Percentiles rank a stretch among this genome's conserved stretches.
These are phyloP conservation scores for Kryptolebias ocellatus DNA, from an alignment of 2,797 vertebrate species.

Conservation along the genomic window DNA sequence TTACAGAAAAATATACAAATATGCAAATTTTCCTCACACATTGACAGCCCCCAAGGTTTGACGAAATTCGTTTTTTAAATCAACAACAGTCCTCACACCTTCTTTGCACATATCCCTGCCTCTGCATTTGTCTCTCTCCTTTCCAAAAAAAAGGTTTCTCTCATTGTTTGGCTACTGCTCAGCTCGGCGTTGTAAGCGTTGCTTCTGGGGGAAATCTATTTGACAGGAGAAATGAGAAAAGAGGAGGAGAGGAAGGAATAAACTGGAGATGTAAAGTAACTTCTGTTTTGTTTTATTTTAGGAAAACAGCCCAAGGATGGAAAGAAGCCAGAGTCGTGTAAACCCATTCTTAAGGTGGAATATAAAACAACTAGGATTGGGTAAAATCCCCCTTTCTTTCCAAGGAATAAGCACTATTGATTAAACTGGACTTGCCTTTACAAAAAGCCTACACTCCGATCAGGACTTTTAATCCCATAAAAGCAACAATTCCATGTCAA, in stretches of 20 bases:
- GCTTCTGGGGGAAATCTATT: slow-evolving; percentile 35
- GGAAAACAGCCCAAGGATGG: slow-evolving; percentile 99
- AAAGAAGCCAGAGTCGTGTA: slow-evolving; percentile 98
- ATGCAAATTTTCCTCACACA: slow-evolving; percentile 12
- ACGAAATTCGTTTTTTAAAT: slow-evolving; percentile 38
- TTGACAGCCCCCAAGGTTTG: slow-evolving; percentile 8
- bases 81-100: slow-evolving; percentile 40
- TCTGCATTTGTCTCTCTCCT: slow-evolving; percentile 45
- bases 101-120: slow-evolving; percentile 37
- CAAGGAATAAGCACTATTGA: no score
- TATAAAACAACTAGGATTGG: slow-evolving; percentile 96
- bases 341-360: slow-evolving; percentile 99
- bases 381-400: slow-evolving; percentile 76
- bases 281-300: slow-evolving; percentile 80
- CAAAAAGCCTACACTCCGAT: no score
- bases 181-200: slow-evolving; percentile 47
- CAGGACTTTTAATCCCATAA: not conserved
- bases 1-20: slow-evolving; percentile 18
- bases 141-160: slow-evolving; percentile 43
- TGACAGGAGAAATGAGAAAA: slow-evolving; percentile 38
- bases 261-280: slow-evolving; percentile 59
- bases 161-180: slow-evolving; percentile 44
- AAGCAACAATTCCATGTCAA: not conserved
- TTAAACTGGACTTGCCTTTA: no score
- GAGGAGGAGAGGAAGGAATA: slow-evolving; percentile 30